Evolutionary conservation across 2,113 vertebrate genomes (phyloP).

Genomic region (Eolophus roseicapilla): DNA sequence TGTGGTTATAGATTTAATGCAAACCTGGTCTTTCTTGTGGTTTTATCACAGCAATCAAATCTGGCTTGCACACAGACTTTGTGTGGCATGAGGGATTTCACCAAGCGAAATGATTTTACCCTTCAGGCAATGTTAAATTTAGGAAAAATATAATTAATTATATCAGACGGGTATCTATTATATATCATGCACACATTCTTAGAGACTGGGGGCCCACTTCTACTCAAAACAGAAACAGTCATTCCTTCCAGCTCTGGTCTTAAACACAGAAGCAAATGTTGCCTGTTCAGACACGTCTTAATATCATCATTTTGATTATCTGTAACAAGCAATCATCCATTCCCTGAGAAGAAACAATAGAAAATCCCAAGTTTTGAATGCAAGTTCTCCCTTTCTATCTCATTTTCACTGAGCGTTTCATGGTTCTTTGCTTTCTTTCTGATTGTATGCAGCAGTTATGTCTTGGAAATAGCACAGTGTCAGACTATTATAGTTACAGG

Average conservation of each 20-base stretch:
- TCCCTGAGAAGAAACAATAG: neutral
- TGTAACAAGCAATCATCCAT: neutral
- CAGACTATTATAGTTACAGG: conserved; percentile 16
- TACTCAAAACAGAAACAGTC: conserved; percentile 31
- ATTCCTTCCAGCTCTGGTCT: neutral
- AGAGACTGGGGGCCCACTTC: conserved; percentile 67
- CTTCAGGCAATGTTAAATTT: conserved; percentile 89
- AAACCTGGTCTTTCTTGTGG: conserved; percentile 97
- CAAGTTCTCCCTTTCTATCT: neutral
- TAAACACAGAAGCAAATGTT: conserved; percentile 4
- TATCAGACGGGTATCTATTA: conserved; percentile 89
- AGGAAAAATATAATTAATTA: conserved; percentile 96
- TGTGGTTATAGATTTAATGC: conserved; percentile 92
- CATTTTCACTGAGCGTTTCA: neutral
- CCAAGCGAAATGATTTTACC: conserved; percentile 82
- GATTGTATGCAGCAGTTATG: neutral
- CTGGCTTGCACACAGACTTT: conserved; percentile 85
- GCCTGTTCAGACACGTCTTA: neutral
- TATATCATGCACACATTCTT: conserved; percentile 70
- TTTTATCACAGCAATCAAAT: conserved; percentile 95
- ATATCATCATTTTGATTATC: conserved; percentile 27
- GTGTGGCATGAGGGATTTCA: conserved; percentile 90
- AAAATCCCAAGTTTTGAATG: neutral
- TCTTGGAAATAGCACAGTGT: neutral
- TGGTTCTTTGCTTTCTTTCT: neutral